phyloP scores from a whole-genome alignment of 2,113 vertebrate species.

The Ascaphus truei region DNA sequence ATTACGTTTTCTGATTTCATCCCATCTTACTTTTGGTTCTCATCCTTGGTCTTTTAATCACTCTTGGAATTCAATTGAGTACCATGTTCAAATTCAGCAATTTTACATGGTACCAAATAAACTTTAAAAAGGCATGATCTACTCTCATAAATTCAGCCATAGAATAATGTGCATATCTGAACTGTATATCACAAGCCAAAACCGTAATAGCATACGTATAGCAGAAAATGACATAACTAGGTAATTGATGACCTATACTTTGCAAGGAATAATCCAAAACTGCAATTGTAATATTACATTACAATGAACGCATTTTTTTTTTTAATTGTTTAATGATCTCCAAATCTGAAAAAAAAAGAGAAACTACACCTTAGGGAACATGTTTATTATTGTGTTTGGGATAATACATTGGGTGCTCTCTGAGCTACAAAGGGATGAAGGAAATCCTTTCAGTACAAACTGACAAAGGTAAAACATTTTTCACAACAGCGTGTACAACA shows the following conservation, averaged over 20 bases:
- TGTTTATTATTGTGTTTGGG: conserved; percentile 86
- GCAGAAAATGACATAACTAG: background rate
- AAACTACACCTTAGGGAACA: conserved; percentile 77
- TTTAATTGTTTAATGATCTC: background rate
- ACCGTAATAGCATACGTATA: background rate
- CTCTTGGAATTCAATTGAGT: too few relatives aligned
- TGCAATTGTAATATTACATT: background rate
- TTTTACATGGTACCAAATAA: too few relatives aligned
- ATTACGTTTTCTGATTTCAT: too few relatives aligned
- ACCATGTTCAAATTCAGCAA: too few relatives aligned
- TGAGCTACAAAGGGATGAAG: conserved; percentile 90
- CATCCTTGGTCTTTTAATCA: too few relatives aligned
- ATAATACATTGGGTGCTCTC: conserved; percentile 88
- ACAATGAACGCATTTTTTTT: too few relatives aligned
- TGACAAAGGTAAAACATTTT: conserved; percentile 89
- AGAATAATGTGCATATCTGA: background rate
- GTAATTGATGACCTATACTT: background rate
- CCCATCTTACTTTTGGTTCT: too few relatives aligned
- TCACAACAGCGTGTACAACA: conserved; percentile 93
- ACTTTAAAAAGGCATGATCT: too few relatives aligned
- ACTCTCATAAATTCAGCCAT: background rate
- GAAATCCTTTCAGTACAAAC: conserved; percentile 90
- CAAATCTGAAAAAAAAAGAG: conserved; percentile 70
- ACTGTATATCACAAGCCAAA: background rate
- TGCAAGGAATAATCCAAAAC: background rate